Base-by-base conservation (phyloP, 2,888 invertebrate species). In the Thymelicus lineola region DNA sequence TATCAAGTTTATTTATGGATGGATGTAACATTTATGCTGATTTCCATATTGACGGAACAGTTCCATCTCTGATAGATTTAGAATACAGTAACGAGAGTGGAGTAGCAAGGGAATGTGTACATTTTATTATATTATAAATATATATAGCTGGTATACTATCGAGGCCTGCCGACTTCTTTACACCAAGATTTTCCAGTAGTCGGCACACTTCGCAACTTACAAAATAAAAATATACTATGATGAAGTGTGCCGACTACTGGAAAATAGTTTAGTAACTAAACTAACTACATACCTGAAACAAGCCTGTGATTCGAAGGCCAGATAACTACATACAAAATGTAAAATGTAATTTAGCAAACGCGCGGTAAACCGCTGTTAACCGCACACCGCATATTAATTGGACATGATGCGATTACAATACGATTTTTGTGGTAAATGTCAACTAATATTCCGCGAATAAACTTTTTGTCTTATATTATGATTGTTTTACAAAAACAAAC, bases 1-100 rank as follows among this genome's bases (percentile, higher is more conserved):
- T n/a, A n/a, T n/a, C n/a, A n/a, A n/a, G n/a, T n/a, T 61, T 74
- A 74, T 55, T 75, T 75, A 46, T 75, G 72, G 9, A 75, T 68
- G 38, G n/a, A n/a, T n/a, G n/a, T n/a, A n/a, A n/a, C n/a, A n/a
- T n/a, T n/a, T n/a, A n/a, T n/a, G n/a, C n/a, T n/a, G n/a, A 62
- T 48, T 75, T 73, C 73, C 75, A 75, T 7, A 62, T 45, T 2
- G 9, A 17, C 6, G 76, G 76, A 46, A 76, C 72, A 1, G 55
- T 36, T 3, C 75, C 67, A n/a, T 64, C 59, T 0, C n/a, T 12
- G 0, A 76, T 28, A 36, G 73, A 76, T 9, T 50, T 42, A 20
- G 72, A 72, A 20, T 74, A 74, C 14, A 76, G 42, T 6, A 58
- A 12, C 1, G 71, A 15, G 4, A 75, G 42, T 0, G 73, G 74